These are phyloP conservation scores for Leptothorax acervorum DNA, from an alignment of 2,888 invertebrate species.

Conservation along the genomic window DNA sequence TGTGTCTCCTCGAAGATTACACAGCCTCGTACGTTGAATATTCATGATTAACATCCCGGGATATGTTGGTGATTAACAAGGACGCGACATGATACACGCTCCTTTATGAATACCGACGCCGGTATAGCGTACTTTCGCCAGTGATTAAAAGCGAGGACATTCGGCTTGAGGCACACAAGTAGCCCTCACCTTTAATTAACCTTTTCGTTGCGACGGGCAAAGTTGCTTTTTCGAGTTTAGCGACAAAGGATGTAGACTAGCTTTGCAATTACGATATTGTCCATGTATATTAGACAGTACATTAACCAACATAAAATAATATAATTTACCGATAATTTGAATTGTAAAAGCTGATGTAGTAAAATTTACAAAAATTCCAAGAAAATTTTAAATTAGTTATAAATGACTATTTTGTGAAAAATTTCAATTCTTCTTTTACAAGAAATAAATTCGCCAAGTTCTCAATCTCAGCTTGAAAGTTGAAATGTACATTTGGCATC, in stretches of 20 bases:
- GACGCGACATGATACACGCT: slow-evolving; percentile 48
- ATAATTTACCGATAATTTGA: not conserved
- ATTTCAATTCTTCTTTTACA: not conserved
- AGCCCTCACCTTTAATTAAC: slow-evolving; percentile 30
- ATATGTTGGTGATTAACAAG: slow-evolving; percentile 51
- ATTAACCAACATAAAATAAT: not conserved
- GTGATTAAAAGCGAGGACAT: slow-evolving; percentile 53
- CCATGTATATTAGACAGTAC: not conserved
- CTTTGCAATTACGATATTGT: not conserved
- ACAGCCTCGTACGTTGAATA: slow-evolving; percentile 67
- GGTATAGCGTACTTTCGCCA: slow-evolving; percentile 27
- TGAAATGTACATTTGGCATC: not conserved
- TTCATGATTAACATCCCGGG: slow-evolving; percentile 71
- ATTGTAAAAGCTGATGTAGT: not conserved
- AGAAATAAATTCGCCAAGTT: not conserved
- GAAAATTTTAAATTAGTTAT: not conserved
- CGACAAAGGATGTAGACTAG: not conserved
- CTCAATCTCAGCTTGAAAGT: not conserved
- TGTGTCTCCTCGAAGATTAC: slow-evolving; percentile 65
- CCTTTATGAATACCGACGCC: slow-evolving; percentile 51
- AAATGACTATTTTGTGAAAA: not conserved
- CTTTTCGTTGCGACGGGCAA: not conserved
- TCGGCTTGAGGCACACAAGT: slow-evolving; percentile 14
- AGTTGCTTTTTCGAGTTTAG: not conserved
- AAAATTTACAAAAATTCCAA: not conserved